Evolutionary conservation across 1,140 invertebrate genomes (phyloP), one percentile per base, ranked within the genome.

Genomic region (Drosophila ambigua): DNA sequence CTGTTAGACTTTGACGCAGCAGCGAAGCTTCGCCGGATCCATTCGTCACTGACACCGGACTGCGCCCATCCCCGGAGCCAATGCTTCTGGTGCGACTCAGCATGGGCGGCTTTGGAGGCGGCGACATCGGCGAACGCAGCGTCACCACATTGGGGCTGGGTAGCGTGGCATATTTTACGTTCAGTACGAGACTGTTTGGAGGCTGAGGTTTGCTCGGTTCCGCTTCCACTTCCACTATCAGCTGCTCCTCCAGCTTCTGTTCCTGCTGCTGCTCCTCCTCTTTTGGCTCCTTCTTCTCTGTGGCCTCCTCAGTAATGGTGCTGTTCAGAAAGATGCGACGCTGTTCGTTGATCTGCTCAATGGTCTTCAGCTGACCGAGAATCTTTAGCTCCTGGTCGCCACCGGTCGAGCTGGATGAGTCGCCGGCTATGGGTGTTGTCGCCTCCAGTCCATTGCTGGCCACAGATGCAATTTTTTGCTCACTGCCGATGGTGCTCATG

Each of bases 71-170:
- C 4, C 79, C 89, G 51, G 80, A 72, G 11, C 90, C 90, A 7
- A 77, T 88, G 65, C 90, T 91, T 20, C 82, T 75, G 16, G 89
- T 88, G 39, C 90, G 90, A 58, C 90, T 81, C 43, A 91, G 46
- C 90, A 91, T 91, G 23, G 90, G 90, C 6, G 90, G 90, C 31
- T 91, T 91, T 1, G 90, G 90, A 26, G 90, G 90, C 24, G 90
- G 90, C n/a, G 90, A 78, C 7, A 81, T 43, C 0, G 90, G 90
- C 5, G 82, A 84, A 35, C 75, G 43, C n/a, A 88, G 23, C 0
- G 58, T 68, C 11, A 53, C 67, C 15, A 61, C 35, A 24, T 52
- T 59, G 35, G 79, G 72, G 65, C 66, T 78, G 5, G 90, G 90
- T 28, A 91, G 55, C 24, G 90, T 91, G 35, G 85, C 90, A 63